Evolutionary conservation across 1,140 invertebrate species (phyloP), one percentile per base, ranked within the genome.

Genomic region (Tetramorium simillimum): DNA sequence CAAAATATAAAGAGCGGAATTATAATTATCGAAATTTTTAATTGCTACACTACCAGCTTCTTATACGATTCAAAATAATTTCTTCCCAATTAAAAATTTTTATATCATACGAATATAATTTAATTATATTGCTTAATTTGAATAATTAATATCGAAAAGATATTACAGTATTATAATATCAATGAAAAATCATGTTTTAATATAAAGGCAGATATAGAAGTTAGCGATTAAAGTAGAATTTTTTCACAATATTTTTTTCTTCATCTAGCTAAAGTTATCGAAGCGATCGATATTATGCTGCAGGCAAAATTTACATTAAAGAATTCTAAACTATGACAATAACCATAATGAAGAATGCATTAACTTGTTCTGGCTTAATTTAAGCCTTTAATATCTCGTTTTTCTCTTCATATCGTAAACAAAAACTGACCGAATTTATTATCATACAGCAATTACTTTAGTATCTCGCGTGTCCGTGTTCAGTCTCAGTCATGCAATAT

Each of bases 321-420:
- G 60, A 37, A 76, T 76, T 58, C 53, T 60, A 60, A 18, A 51
- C 7, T 51, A 53, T 4, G 16, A 40, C 4, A 3, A 2, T 24
- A 80, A 80, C 28, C 14, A 7, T 65, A 56, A 81, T 6, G 10
- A 80, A 80, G 33, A 56, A 69, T 24, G n/a, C n/a, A 46, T 77
- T 63, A 63, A 63, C 18, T 18, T 67, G n/a, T 80, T 21, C n/a
- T 24, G 16, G 18, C 16, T 37, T 53, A 81, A 69, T 40, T 80
- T 43, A 14, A 77, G 3, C 46, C 9, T 69, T 37, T 33, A n/a
- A 4, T 46, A 62, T 14, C 3, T 63, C 24, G 24, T 81, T 67
- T 12, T 40, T 80, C 77, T 21, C 43, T 56, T 1, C 18, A 21
- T 51, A n/a, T 18, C 62, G 2, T 69, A 69, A 80, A 80, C 28